Base-by-base conservation (phyloP, 2,113 vertebrate genomes). In the Lichenostomus cassidix region DNA sequence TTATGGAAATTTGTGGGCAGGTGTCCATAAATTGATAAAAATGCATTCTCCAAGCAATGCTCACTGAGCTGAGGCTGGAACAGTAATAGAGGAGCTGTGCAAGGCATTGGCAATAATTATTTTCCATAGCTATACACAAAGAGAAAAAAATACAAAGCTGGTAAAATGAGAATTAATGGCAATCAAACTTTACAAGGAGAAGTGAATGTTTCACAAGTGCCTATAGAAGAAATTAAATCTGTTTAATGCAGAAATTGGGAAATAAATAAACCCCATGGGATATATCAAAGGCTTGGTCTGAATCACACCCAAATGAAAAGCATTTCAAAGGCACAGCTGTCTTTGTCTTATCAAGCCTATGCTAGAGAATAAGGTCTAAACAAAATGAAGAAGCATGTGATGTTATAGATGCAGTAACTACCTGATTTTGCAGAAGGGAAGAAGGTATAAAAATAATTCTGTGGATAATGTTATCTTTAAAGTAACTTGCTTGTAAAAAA, bases 1-100 rank as follows among this genome's bases (percentile, higher is more conserved):
- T 91, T 89, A 80, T 39, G 75, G 70, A 86, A 93, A 92, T 95
- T 35, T 29, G 25, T 46, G 23, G 55, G 67, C 88, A 93, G 39
- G 20, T 92, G 63, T 80, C 83, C 63, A 59, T 77, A 94, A 86
- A 76, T 49, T 94, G 74, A 79, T 93, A 83, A 88, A 88, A 94
- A 89, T 39, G 11, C 35, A 27, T 53, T 42, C 37, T 74, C 18
- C 4, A 29, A 87, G 50, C 33, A 85, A 33, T 22, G 31, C 41
- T 60, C 11, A 58, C 1, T 3, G 69, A 83, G 55, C 70, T 73
- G 90, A 79, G 62, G 23, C 53, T 86, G 29, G 28, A 80, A 35
- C 15, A 74, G 41, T n/a, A 70, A 53, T 0, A 0, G 31, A 9
- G 37, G 8, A 75, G 28, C 44, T 68, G 49, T 42, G 27, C 25